Evolutionary conservation across 2,888 invertebrate genomes (phyloP), one percentile per base, ranked within the genome.

Genomic region (Allolobophora icterica): DNA sequence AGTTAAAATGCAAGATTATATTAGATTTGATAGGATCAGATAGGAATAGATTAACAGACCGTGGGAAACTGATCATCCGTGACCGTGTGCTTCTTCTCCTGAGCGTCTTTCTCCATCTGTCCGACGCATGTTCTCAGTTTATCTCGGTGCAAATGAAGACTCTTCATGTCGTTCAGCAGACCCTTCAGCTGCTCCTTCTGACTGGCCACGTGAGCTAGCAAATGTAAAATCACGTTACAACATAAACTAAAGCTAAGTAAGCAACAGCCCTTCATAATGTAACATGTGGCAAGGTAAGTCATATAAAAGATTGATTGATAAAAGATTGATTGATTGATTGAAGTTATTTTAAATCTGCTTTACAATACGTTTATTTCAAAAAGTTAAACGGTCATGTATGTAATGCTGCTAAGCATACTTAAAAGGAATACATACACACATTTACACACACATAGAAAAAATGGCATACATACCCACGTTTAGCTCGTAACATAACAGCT

Each of bases 81-180:
- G 21, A 38, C 87, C 3, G 17, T 87, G 6, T 17, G 35, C 19
- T 38, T 34, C 33, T 19, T 33, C n/a, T 87, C 87, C 38, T 87
- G 19, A 19, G 38, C 15, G 21, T 87, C 87, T n/a, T 35, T 87
- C 87, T 87, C 87, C 87, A 87, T 35, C 87, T 87, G 87, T 87
- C n/a, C 38, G 0, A 87, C 87, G 17, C 35, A 13, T 8, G 87
- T 87, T 35, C 38, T 87, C 87, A 87, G 38, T 8, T 87, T 87
- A 21, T 87, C 87, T 34, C 87, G 87, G 11, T 35, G 24, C 35
- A 35, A 24, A 35, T 87, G 38, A 19, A 87, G 24, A 38, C 17
- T 38, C 21, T 87, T 87, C 35, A 87, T 34, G 38, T 38, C 87
- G 35, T 87, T 87, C 35, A 87, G 15, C 34, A 87, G 15, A 34